Conservation (phyloP, 2,797 vertebrate genomes). For the Poecilia gillii region DNA sequence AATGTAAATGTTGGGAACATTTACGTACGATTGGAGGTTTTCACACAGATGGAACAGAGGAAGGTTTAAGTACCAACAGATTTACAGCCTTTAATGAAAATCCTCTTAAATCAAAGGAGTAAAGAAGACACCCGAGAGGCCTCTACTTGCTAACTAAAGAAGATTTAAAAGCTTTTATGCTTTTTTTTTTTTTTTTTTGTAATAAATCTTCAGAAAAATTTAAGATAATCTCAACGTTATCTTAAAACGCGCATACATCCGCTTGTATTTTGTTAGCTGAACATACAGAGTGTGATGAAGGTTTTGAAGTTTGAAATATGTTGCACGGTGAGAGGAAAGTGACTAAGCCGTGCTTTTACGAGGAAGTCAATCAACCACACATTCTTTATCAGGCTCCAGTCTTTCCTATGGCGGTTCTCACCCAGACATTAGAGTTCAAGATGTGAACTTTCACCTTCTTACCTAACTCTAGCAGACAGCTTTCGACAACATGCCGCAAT, state of each 20-base stretch:
- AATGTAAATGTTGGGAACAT: slow-evolving; percentile 25
- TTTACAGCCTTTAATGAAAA: slow-evolving; percentile 26
- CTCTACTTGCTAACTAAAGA: not conserved
- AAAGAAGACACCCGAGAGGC: slow-evolving; percentile 9
- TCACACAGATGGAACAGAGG: slow-evolving; percentile 10
- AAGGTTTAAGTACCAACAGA: slow-evolving; percentile 15
- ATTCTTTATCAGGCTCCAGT: not conserved
- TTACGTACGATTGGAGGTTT: not conserved
- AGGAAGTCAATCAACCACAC: not conserved
- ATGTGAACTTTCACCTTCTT: slow-evolving; percentile 62
- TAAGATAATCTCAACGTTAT: not conserved
- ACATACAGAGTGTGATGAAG: not conserved
- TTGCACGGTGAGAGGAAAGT: not conserved
- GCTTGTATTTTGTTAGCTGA: not conserved
- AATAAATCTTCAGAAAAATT: slow-evolving; percentile 11
- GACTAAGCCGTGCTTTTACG: not conserved
- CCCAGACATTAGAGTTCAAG: slow-evolving; percentile 21
- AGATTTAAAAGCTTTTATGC: slow-evolving; percentile 15
- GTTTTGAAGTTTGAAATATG: not conserved
- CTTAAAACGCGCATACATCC: not conserved
- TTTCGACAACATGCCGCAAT: slow-evolving; percentile 38
- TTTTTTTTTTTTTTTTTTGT: not conserved
- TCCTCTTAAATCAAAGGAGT: slow-evolving; percentile 15
- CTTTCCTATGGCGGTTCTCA: not conserved
- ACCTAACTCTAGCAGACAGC: slow-evolving; percentile 41